Conservation (phyloP, 2,888 invertebrate species). For the Neoitamus cyanurus region DNA sequence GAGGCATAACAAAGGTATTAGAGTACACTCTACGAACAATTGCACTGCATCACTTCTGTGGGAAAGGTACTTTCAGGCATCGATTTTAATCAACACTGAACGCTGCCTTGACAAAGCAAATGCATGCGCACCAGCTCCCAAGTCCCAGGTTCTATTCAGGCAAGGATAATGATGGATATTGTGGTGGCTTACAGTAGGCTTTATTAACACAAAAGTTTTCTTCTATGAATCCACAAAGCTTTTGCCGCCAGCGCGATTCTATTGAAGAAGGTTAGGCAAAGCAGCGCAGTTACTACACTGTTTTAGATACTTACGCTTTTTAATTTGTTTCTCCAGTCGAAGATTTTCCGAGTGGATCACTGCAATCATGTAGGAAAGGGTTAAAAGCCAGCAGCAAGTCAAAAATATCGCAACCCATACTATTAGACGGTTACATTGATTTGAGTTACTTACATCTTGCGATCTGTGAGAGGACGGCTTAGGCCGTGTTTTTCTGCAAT, state of each 20-base stretch:
- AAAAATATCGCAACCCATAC: slow-evolving; percentile 54
- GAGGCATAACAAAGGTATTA: slow-evolving; percentile 31
- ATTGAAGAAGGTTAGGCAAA: slow-evolving; percentile 46
- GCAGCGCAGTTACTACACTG: background rate
- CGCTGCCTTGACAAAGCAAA: slow-evolving; percentile 50
- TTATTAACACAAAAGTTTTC: slow-evolving; percentile 11
- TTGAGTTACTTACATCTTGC: slow-evolving; percentile 46
- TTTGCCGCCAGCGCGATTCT: background rate
- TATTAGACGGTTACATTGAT: slow-evolving; percentile 52
- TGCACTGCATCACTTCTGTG: slow-evolving; percentile 34
- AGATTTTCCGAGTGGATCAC: slow-evolving; percentile 53
- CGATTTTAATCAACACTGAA: slow-evolving; percentile 44
- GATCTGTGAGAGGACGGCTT: slow-evolving; percentile 43
- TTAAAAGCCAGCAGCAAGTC: slow-evolving; percentile 53
- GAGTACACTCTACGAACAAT: slow-evolving; percentile 33
- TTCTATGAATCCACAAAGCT: background rate
- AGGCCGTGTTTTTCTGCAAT: slow-evolving; percentile 52
- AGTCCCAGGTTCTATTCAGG: background rate
- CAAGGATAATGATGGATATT: background rate
- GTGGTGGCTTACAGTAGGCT: background rate
- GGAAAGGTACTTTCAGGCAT: slow-evolving; percentile 34
- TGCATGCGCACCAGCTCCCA: slow-evolving; percentile 47
- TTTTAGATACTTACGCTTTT: slow-evolving; percentile 49
- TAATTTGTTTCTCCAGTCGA: slow-evolving; percentile 52
- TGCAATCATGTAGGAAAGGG: slow-evolving; percentile 54